phyloP scores from a whole-genome alignment of 2,113 vertebrate species.

The Numida meleagris region DNA sequence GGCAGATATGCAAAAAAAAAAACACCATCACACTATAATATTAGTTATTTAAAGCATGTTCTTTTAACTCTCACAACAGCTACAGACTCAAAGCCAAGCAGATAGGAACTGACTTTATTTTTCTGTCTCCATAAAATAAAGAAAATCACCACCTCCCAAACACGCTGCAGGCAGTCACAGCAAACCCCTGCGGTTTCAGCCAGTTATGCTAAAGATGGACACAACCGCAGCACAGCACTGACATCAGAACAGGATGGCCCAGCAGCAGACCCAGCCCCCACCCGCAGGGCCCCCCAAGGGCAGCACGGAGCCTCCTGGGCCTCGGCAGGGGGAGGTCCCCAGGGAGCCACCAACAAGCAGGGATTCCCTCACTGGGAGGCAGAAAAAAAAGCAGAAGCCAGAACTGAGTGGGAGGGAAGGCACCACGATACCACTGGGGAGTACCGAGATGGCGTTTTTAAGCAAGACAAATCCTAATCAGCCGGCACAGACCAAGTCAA shows the following conservation, averaged over 20 bases:
- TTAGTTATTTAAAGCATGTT: neutral
- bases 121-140: neutral
- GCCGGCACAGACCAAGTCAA: neutral
- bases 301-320: no score
- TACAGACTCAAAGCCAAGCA: neutral
- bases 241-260: neutral
- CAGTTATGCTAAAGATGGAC: no score
- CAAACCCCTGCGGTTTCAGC: neutral
- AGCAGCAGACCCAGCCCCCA: neutral
- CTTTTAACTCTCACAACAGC: neutral
- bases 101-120: neutral
- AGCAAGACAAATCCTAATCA: neutral
- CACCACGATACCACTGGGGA: neutral
- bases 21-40: rapidly evolving
- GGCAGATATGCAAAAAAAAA: neutral
- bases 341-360: neutral
- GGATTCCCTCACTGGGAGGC: neutral
- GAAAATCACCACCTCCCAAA: neutral
- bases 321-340: no score
- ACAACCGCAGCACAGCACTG: rapidly evolving
- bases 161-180: neutral
- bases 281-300: no score
- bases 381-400: neutral
- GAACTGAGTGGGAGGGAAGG: neutral
- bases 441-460: neutral